phyloP scores from a whole-genome alignment of 2,888 invertebrate genomes.

The Stenurella melanura region DNA sequence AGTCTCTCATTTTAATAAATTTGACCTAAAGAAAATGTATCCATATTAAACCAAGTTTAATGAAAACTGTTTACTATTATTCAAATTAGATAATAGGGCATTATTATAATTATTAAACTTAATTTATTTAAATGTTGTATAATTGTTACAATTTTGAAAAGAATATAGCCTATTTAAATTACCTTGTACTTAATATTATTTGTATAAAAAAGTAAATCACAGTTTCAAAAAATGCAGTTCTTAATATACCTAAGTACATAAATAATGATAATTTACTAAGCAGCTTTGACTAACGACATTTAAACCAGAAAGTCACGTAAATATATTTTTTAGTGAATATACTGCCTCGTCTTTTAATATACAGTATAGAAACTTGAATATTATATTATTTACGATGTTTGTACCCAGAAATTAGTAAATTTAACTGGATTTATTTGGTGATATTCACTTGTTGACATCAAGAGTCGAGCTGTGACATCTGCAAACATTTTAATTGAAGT shows the following conservation, averaged over 20 bases:
- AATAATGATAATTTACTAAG: constrained; percentile 1
- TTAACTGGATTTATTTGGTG: no score
- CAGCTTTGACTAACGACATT: neutral
- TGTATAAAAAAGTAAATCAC: neutral
- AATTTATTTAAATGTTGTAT: neutral
- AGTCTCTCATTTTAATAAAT: neutral
- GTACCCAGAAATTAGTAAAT: no score
- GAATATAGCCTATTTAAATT: neutral
- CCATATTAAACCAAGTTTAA: neutral
- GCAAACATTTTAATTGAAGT: no score
- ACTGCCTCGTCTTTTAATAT: no score
- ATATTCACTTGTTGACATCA: no score
- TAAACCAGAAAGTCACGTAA: neutral
- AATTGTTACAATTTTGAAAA: neutral
- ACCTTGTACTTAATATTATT: neutral
- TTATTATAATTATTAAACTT: no score
- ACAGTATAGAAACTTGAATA: no score
- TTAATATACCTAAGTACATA: neutral
- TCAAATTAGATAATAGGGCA: no score
- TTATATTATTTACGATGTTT: no score
- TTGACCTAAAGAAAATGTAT: neutral
- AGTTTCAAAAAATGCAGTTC: neutral
- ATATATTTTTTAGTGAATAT: neutral
- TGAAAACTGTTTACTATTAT: no score
- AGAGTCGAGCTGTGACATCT: no score